Evolutionary conservation across 2,113 vertebrate genomes (phyloP), one percentile per base, ranked within the genome.

Genomic region (Emberiza fucata): DNA sequence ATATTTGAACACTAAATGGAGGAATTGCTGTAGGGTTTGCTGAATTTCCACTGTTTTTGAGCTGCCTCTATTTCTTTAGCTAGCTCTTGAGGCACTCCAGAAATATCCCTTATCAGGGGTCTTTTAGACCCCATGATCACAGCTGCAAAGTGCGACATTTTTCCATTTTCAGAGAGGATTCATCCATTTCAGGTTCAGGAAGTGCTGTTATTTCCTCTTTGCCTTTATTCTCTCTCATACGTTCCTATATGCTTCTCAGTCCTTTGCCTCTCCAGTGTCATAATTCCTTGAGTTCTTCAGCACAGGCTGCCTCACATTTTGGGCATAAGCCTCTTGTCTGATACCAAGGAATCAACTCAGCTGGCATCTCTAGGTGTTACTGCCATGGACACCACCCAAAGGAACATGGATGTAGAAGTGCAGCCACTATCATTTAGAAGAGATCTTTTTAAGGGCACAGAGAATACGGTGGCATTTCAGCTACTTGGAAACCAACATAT

Each of bases 351-450:
- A 40, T 22, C 18, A 60, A 15, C 24, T 22, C 2, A 1, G 29
- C 28, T 80, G 42, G 12, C 5, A 6, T 39, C 47, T 45, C 6
- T 2, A 50, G 28, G 20, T 24, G 27, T 18, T 37, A 31, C 40
- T 65, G 45, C 28, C 45, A 33, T 2, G 2, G n/a, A 14, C 42
- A 21, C 4, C 35, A 33, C 19, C 12, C 48, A 79, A 82, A 72
- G 2, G 3, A 1, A 1, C 0, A 0, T 1, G 1, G 31, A 44
- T n/a, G 35, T 14, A 45, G 57, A 81, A 68, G 12, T 20, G 13
- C 56, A 69, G 37, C 9, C n/a, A 47, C 25, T 5, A 12, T 65
- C 15, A 54, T 64, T 79, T 65, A 48, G 7, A 89, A 35, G 9
- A 69, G 24, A 90, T 22, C 24, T 70, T 90, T 7, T 45, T 56